Percentiles rank a stretch among this genome's conserved stretches.
phyloP scores from a whole-genome alignment of 2,888 invertebrate genomes.

The Silvanus unidentatus region DNA sequence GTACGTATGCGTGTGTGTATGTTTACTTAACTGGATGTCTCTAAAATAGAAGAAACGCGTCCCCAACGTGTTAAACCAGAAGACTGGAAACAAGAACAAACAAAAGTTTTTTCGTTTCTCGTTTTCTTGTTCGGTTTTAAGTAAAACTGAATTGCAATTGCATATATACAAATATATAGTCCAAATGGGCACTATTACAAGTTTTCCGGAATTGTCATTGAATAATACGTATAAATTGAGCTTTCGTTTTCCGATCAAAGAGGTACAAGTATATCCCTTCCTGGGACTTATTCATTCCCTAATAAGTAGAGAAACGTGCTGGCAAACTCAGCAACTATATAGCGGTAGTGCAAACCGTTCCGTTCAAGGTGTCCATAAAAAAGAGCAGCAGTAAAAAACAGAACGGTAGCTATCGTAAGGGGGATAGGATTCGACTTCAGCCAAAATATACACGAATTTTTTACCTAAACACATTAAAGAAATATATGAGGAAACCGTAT shows the following conservation, averaged over 20 bases:
- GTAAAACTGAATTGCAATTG: no score
- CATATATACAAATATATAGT: no score
- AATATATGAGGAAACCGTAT: conserved; percentile 2
- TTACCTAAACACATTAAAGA: conserved; percentile 2
- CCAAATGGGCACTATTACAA: no score
- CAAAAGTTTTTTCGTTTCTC: background rate
- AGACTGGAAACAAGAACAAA: background rate
- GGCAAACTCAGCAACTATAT: conserved; percentile 16
- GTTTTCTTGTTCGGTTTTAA: no score
- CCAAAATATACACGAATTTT: conserved; percentile 1
- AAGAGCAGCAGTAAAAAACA: conserved; percentile 20
- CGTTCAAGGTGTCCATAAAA: conserved; percentile 25
- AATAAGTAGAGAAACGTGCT: conserved; percentile 18
- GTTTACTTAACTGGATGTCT: conserved; percentile 30
- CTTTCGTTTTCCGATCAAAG: no score
- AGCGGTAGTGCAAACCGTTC: conserved; percentile 27
- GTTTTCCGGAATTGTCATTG: no score
- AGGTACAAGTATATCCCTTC: no score
- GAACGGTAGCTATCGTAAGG: conserved; percentile 1
- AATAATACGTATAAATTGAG: conserved; percentile 3
- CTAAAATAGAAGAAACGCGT: background rate
- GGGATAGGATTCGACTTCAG: conserved; percentile 1
- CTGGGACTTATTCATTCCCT: no score
- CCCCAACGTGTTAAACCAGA: background rate
- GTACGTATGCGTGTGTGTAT: conserved; percentile 15